Percentiles rank a stretch among this genome's conserved stretches.
Evolutionary conservation across 2,113 vertebrate genomes (phyloP).

Genomic region (Naja naja): DNA sequence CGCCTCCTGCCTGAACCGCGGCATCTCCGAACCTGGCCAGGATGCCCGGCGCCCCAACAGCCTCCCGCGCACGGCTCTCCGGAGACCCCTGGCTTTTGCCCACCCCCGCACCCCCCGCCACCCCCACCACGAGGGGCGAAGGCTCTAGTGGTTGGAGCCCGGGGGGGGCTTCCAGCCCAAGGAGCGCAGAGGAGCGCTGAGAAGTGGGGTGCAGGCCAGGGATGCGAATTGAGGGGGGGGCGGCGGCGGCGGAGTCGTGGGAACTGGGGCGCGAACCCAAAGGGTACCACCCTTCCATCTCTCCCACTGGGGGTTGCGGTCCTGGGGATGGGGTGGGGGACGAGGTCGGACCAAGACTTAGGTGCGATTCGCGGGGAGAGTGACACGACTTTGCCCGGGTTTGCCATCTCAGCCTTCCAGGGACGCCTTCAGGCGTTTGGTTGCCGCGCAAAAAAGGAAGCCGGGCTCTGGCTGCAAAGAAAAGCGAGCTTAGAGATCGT

Average conservation of each 20-base stretch:
- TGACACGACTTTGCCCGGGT: neutral
- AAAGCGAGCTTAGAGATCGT: neutral
- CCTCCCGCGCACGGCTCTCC: neutral
- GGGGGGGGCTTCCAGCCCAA: neutral
- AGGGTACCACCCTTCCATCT: too few species aligned
- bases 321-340: too few species aligned
- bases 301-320: too few species aligned
- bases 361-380: fast-evolving
- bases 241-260: neutral
- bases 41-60: neutral
- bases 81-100: neutral
- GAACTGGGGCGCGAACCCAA: too few species aligned
- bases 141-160: neutral
- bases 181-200: neutral
- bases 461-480: neutral
- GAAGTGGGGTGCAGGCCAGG: neutral
- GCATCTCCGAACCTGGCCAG: neutral
- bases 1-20: too few species aligned
- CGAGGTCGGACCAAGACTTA: too few species aligned
- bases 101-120: too few species aligned
- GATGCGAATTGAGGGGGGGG: too few species aligned
- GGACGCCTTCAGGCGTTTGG: neutral
- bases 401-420: neutral
- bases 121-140: neutral
- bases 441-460: too few species aligned